Evolutionary conservation across 2,888 invertebrate species (phyloP).

Genomic region (Neuroscelio doddi): DNA sequence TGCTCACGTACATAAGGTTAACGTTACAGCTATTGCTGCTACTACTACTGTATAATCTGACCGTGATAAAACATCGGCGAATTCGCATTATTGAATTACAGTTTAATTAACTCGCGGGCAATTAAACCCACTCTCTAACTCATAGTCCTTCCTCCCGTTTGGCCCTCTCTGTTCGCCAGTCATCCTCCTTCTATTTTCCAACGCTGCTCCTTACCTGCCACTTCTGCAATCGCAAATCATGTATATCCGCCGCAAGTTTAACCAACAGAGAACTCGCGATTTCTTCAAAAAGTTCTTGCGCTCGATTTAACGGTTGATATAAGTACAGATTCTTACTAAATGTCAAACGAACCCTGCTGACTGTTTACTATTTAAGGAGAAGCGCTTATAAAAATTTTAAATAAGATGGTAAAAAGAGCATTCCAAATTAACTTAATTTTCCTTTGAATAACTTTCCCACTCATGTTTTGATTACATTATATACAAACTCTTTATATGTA

Average conservation of each 20-base stretch:
- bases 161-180: slow-evolving; percentile 8
- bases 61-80: slow-evolving; percentile 69
- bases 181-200: slow-evolving; percentile 22
- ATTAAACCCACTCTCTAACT: slow-evolving; percentile 59
- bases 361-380: no score
- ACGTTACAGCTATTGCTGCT: slow-evolving; percentile 28
- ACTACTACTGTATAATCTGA: slow-evolving; percentile 41
- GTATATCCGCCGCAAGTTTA: slow-evolving; percentile 57
- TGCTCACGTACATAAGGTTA: slow-evolving; percentile 33
- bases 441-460: no score
- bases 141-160: slow-evolving; percentile 14
- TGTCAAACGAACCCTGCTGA: no score
- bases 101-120: slow-evolving; percentile 70
- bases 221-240: slow-evolving; percentile 38
- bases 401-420: no score
- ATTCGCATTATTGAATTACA: slow-evolving; percentile 71
- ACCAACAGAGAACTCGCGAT: slow-evolving; percentile 59
- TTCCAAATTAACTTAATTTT: no score
- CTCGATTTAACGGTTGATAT: slow-evolving; percentile 49
- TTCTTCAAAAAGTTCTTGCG: slow-evolving; percentile 66
- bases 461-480: no score
- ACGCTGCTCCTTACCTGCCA: slow-evolving; percentile 15
- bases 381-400: no score
- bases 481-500: no score
- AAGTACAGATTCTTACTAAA: no score